Evolutionary conservation across 2,888 invertebrate genomes (phyloP).

Genomic region (Agelastica alni): DNA sequence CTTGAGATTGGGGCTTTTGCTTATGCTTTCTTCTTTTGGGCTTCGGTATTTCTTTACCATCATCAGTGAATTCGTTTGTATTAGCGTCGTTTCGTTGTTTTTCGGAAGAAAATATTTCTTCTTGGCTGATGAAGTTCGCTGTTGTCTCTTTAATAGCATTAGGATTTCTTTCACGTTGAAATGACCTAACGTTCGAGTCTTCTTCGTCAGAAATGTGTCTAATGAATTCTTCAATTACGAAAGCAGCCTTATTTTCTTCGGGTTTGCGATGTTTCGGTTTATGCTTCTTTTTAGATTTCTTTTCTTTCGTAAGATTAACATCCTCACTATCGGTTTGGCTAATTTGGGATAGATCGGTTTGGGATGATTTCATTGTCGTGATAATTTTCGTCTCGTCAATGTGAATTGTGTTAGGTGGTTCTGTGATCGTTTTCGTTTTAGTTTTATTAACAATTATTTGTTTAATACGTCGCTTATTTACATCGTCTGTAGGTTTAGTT

Average conservation of each 20-base stretch:
- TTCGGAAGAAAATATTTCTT: too few species aligned
- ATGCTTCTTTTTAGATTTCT: conserved; percentile 37
- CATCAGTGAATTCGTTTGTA: conserved; percentile 18
- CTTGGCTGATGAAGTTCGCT: background rate
- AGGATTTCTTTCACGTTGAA: conserved; percentile 37
- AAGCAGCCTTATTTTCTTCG: conserved; percentile 31
- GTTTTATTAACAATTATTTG: conserved; percentile 37
- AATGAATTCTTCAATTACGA: conserved; percentile 35
- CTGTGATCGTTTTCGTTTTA: conserved; percentile 45
- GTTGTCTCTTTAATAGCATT: conserved; percentile 13
- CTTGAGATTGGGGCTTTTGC: too few species aligned
- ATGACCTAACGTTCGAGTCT: conserved; percentile 10
- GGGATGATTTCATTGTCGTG: conserved; percentile 36
- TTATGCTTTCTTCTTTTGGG: background rate
- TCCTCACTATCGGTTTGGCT: background rate
- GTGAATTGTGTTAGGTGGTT: conserved; percentile 39
- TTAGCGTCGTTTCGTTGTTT: conserved; percentile 3
- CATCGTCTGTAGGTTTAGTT: conserved; percentile 40
- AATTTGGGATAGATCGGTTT: conserved; percentile 11
- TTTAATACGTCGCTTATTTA: conserved; percentile 35
- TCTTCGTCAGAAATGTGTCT: conserved; percentile 32
- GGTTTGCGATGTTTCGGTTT: conserved; percentile 33
- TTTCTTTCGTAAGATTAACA: conserved; percentile 13
- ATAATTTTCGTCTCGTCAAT: conserved; percentile 43
- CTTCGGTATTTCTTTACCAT: background rate